These are phyloP conservation scores for Drymonia ruficornis DNA, from an alignment of 2,888 invertebrate genomes.

Conservation along the genomic window DNA sequence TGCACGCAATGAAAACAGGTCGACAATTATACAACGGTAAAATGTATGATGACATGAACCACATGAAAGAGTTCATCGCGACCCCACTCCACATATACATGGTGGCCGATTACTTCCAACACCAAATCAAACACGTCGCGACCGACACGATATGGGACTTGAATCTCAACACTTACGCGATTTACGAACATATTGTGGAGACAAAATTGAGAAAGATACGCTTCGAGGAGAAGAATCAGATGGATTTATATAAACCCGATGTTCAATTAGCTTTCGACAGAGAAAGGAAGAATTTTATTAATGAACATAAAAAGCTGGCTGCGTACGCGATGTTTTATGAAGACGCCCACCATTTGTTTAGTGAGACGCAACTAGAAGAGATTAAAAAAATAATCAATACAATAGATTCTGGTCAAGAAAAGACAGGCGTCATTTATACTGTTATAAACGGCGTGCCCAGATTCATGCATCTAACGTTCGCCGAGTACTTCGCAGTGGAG, in stretches of 20 bases:
- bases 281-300: slow-evolving; percentile 12
- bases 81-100: slow-evolving; percentile 13
- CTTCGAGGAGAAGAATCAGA: slow-evolving; percentile 14
- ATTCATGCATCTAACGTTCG: slow-evolving; percentile 15
- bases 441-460: slow-evolving; percentile 10
- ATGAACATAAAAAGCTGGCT: slow-evolving; percentile 15
- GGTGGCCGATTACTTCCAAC: slow-evolving; percentile 12
- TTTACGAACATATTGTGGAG: slow-evolving; percentile 14
- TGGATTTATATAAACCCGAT: slow-evolving; percentile 14
- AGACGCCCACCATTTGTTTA: not conserved
- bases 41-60: not conserved
- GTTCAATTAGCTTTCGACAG: slow-evolving; percentile 9
- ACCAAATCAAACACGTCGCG: slow-evolving; percentile 10
- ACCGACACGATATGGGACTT: slow-evolving; percentile 11
- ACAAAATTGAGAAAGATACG: slow-evolving; percentile 14
- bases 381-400: slow-evolving; percentile 6
- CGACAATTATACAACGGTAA: not conserved
- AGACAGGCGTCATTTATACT: slow-evolving; percentile 13
- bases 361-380: slow-evolving; percentile 4
- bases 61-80: not conserved
- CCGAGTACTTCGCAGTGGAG: slow-evolving; percentile 16
- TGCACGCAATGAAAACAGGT: not conserved
- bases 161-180: slow-evolving; percentile 9
- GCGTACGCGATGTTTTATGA: slow-evolving; percentile 11
- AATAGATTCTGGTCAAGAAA: slow-evolving; percentile 12